phyloP scores from a whole-genome alignment of 2,113 vertebrate species.

The Thryonomys swinderianus region DNA sequence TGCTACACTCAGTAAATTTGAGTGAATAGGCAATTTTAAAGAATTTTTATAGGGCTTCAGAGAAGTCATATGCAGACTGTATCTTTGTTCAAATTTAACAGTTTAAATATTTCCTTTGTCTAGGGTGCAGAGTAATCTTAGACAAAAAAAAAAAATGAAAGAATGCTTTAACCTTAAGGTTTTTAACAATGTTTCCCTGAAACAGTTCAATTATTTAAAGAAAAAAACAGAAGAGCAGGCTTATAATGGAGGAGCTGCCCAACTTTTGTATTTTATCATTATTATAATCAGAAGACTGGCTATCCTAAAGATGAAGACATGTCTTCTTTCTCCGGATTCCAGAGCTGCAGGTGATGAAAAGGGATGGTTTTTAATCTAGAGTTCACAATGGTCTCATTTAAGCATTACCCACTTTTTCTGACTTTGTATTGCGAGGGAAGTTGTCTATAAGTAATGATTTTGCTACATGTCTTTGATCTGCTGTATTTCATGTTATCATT shows the following conservation, averaged over 20 bases:
- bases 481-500: slow-evolving; percentile 71
- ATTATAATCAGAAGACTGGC: not conserved
- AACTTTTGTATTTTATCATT: slow-evolving; percentile 59
- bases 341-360: slow-evolving; percentile 66
- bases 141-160: slow-evolving; percentile 82
- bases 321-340: slow-evolving; percentile 63
- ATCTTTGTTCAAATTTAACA: slow-evolving; percentile 99
- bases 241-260: not conserved
- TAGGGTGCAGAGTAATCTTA: slow-evolving; percentile 93
- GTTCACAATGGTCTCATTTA: slow-evolving; percentile 73
- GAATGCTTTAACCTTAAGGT: slow-evolving; percentile 83
- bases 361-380: slow-evolving; percentile 67
- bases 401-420: slow-evolving; percentile 75
- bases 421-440: slow-evolving; percentile 76
- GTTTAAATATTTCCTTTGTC: slow-evolving; percentile 99
- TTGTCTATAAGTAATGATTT: slow-evolving; percentile 78
- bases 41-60: slow-evolving; percentile 99
- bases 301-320: slow-evolving; percentile 8
- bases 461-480: slow-evolving; percentile 79
- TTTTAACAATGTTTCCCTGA: slow-evolving; percentile 74
- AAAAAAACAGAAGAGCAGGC: not conserved
- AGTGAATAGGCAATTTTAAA: slow-evolving; percentile 99
- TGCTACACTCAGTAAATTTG: slow-evolving; percentile 99
- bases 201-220: slow-evolving; percentile 57
- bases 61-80: slow-evolving; percentile 94